Base-by-base conservation (phyloP, 2,797 vertebrate genomes). In the Poecile montanus region DNA sequence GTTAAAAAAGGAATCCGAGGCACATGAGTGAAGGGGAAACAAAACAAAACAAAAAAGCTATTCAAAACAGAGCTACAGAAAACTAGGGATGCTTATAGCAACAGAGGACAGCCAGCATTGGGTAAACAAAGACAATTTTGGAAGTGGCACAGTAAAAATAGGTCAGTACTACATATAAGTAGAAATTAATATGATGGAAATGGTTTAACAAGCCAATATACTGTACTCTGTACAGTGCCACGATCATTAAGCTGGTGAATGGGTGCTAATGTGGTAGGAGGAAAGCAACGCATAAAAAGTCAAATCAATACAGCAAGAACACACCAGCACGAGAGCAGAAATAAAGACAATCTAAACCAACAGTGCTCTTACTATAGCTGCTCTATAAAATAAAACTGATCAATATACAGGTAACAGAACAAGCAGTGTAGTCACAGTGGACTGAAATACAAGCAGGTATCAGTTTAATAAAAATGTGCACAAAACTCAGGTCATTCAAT, bases 171-270 rank as follows among this genome's bases (percentile, higher is more conserved):
- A 84, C 74, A 72, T 66, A 47, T 76, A 95, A 93, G 91, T 44
- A 93, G 91, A 93, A 93, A 95, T 81, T 91, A 93, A 95, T 92
- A 93, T 53, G 87, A 91, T 86, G 71, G 88, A 90, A 93, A 93
- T 85, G 50, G 78, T 91, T 92, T 95, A 93, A 93, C 88, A 94
- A 94, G 77, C 85, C 91, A 93, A 74, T 94, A 81, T 50, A 91
- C 80, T 78, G 82, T 92, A 81, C 58, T 84, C 66, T 54, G 76
- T 74, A 90, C 53, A 71, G 67, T 73, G 72, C 32, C 57, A 74
- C 3, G 9, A 91, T 88, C 71, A 85, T 88, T 88, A 90, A 84
- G 51, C 82, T 91, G 62, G 70, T 89, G 89, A 94, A 95, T 48
- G 63, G 53, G 73, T 82, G 63, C 27, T 91, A 76, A 86, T 65